Base-by-base conservation (phyloP, 2,797 vertebrate species). In the Cirrhinus mrigala region DNA sequence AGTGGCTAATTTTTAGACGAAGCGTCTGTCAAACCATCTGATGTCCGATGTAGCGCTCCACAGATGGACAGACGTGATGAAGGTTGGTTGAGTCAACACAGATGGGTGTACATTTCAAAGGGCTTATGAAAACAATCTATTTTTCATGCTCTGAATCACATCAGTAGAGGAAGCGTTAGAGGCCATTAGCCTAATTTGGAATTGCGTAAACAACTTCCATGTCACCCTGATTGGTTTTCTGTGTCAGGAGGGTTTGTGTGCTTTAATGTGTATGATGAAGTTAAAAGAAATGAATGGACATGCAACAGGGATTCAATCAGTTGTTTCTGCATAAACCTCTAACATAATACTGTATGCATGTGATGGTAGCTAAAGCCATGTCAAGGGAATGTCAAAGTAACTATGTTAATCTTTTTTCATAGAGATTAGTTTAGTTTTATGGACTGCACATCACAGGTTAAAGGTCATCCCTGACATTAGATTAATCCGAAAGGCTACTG, bases 391-490 rank as follows among this genome's bases (percentile, higher is more conserved):
- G 27, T 74, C 54, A 64, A 37, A 75, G 44, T 54, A n/a, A 76
- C 44, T n/a, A 40, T 44, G 73, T 76, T 83, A 75, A 83, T 83
- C 58, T 83, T 83, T 75, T 71, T 48, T 22, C 70, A 64, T 24
- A n/a, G 70, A 83, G 54, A 83, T 83, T 58, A 64, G 11, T 82
- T 44, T 16, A n/a, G 40, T 29, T 60, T 60, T 20, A 82, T 50
- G 27, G 27, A 74, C 44, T 58, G 50, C 33, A 50, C 54, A 75
- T 37, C 27, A 48, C 54, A 62, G 56, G 54, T 82, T 60, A 74
- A 29, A 82, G 69, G 69, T 83, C 56, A 75, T 37, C 44, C 54
- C n/a, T 73, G 69, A 58, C 54, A 73, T 18, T 14, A 3, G 24
- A 82, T 56, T 73, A 60, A 82, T 74, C 81, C 29, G 18, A 27